Base-by-base conservation (phyloP, 2,888 invertebrate species). In the Rhagonycha fulva region DNA sequence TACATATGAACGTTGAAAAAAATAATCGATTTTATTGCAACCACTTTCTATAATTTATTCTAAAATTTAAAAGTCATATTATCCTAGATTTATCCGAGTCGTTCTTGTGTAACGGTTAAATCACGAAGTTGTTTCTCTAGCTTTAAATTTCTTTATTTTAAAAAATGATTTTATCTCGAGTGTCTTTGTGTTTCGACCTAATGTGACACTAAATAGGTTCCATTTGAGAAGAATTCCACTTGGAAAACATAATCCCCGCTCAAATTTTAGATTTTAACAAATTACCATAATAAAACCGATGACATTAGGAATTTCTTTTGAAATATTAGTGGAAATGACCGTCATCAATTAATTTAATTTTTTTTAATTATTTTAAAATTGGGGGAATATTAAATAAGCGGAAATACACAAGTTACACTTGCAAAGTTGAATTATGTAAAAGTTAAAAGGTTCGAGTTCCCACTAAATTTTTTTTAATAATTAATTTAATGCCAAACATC, bases 91-190 rank as follows among this genome's bases (percentile, higher is more conserved):
- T 47, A 47, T 47, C 47, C n/a, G 47, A 47, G 47, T 47, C 47
- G 47, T 47, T 47, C 47, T 47, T 66, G 63, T 66, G 63, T 66
- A 66, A 66, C 26, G 63, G 63, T 66, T 66, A 66, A 66, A 66
- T 66, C 63, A 66, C 63, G 63, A 66, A 66, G 63, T 66, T 66
- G 63, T 66, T 66, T 23, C 47, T 66, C 47, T 66, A 66, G 26
- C 63, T 66, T 66, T 47, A 47, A 47, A 47, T 47, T 47, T 47
- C 47, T 47, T 47, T 47, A 47, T 47, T 47, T 47, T 47, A 47
- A 47, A 47, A 47, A 47, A 47, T 47, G 47, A 47, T 47, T 47
- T 47, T 47, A 47, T 47, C 47, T 47, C 47, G 1, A 47, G 9
- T n/a, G 47, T 12, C 47, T 47, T 47, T 47, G 47, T 47, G 47